Base-by-base conservation (phyloP, 2,797 vertebrate species). In the Chelonia mydas region DNA sequence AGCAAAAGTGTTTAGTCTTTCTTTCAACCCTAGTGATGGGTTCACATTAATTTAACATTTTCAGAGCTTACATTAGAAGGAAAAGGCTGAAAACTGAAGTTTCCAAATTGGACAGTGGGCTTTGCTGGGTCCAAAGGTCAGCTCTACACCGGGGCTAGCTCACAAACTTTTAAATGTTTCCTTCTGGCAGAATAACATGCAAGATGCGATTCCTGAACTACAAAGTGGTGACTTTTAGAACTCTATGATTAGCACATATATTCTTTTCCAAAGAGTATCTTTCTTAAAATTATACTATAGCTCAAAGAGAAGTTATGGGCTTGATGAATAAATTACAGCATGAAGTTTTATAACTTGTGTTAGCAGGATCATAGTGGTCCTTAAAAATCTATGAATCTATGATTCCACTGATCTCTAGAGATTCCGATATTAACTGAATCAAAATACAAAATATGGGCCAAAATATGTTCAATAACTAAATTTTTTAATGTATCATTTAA, bases 11-110 rank as follows among this genome's bases (percentile, higher is more conserved):
- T 76, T 94, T 89, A 37, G 33, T 37, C 81, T 90, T 94, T 94
- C 88, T 96, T 95, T 97, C 96, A 97, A 95, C 92, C 89, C 77
- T 78, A 82, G 25, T 90, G 74, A 94, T 84, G 93, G 11, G 2
- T 93, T 96, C 88, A 91, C 91, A 96, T 86, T 90, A 93, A 94
- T 4, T 90, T 86, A 95, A 96, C 84, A 89, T 86, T 94, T 95
- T 96, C 83, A 91, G 93, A 96, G 89, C 86, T 94, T 77, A 94
- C 94, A 90, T 19, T 91, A 72, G 27, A 88, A 90, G 37, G 49
- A 23, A 17, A 27, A 37, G 25, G 53, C 31, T 87, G 59, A 82
- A 94, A 97, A 97, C n/a, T 83, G 84, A 84, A 93, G 76, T 47
- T 94, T 79, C 83, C 27, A 68, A 47, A 5, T 87, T 83, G 93